Percentiles rank a stretch among this genome's conserved stretches.
Evolutionary conservation across 2,113 vertebrate species (phyloP).

Genomic region (Tylochromis polylepis): DNA sequence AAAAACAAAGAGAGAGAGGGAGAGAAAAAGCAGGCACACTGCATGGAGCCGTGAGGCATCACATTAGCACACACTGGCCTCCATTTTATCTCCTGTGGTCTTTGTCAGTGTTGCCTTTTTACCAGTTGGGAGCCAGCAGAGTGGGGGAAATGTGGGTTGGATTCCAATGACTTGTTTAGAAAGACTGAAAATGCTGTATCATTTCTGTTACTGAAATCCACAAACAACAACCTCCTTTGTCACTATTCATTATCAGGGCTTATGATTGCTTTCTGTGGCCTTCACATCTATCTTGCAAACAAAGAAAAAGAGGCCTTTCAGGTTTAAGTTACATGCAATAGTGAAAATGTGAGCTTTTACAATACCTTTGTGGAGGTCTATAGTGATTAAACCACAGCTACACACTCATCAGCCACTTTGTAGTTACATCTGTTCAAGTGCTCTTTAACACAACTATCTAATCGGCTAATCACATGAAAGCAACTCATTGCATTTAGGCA

Average conservation of each 20-base stretch:
- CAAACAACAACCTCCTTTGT: background rate
- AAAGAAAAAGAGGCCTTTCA: background rate
- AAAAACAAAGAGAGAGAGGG: constrained; percentile 61
- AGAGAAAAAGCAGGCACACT: constrained; percentile 56
- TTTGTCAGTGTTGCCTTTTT: constrained; percentile 74
- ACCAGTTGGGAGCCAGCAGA: constrained; percentile 62
- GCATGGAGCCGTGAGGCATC: constrained; percentile 65
- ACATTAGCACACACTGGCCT: constrained; percentile 68
- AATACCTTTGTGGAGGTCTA: background rate
- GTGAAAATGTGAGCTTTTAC: background rate
- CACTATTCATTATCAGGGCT: background rate
- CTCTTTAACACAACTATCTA: background rate
- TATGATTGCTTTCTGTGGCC: background rate
- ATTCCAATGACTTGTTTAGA: constrained; percentile 10
- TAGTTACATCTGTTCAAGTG: background rate
- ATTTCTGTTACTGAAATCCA: background rate
- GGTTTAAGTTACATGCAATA: background rate
- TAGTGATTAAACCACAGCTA: background rate
- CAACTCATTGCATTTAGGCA: background rate
- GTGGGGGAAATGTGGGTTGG: constrained; percentile 34
- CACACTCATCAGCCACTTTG: background rate
- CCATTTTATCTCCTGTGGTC: constrained; percentile 75
- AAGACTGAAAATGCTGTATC: background rate
- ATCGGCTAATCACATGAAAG: background rate
- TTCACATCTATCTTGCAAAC: background rate